Evolutionary conservation across 2,113 vertebrate species (phyloP).

Genomic region (Ellobius talpinus): DNA sequence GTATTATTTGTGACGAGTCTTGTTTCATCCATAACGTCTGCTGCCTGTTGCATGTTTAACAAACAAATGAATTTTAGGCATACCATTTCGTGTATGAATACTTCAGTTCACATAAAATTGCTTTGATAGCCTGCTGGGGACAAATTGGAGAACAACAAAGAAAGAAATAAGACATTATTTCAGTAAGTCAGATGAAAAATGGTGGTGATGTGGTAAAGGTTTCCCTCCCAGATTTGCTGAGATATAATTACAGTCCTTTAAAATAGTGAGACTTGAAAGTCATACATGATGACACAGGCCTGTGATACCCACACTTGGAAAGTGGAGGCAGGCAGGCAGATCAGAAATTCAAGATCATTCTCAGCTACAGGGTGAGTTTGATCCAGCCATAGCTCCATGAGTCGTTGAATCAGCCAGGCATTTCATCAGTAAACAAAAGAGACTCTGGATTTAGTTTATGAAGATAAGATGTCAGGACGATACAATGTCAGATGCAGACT

Average conservation of each 20-base stretch:
- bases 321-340: background rate
- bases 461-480: background rate
- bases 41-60: background rate
- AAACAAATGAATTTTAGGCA: background rate
- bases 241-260: background rate
- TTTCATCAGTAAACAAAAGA: background rate
- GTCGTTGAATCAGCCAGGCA: background rate
- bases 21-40: background rate
- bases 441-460: background rate
- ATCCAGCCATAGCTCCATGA: background rate
- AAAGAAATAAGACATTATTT: slow-evolving; percentile 32
- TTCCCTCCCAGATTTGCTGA: background rate
- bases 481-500: background rate
- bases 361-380: background rate
- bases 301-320: background rate
- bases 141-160: background rate
- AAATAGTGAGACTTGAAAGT: slow-evolving; percentile 15
- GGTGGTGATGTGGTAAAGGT: background rate
- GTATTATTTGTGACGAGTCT: background rate
- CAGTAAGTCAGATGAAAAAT: slow-evolving; percentile 10
- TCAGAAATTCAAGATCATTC: background rate
- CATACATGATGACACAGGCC: background rate
- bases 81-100: background rate
- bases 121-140: background rate
- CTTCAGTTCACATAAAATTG: slow-evolving; percentile 2